Evolutionary conservation across 2,888 invertebrate species (phyloP).

Genomic region (Agelastica alni): DNA sequence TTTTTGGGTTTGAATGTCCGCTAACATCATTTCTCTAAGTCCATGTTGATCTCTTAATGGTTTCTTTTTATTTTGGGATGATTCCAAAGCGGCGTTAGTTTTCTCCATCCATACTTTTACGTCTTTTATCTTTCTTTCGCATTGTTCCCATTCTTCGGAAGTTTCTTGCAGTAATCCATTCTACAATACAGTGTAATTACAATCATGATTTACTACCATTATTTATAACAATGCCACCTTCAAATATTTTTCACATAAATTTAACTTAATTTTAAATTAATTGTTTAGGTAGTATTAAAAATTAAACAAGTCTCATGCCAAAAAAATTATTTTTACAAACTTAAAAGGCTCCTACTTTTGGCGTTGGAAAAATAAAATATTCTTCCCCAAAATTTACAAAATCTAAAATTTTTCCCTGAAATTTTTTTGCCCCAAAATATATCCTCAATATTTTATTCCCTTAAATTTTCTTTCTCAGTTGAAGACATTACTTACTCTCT

Average conservation of each 20-base stretch:
- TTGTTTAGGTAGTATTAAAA: too few relatives aligned
- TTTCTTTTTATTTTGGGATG: conserved; percentile 83
- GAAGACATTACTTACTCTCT: conserved; percentile 69
- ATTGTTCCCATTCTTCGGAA: conserved; percentile 95
- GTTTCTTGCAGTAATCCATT: conserved; percentile 87
- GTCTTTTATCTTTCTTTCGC: conserved; percentile 91
- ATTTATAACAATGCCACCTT: not conserved
- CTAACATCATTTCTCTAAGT: conserved; percentile 81
- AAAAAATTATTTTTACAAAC: too few relatives aligned
- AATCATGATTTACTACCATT: conserved; percentile 8
- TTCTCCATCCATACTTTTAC: conserved; percentile 89
- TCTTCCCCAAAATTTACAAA: too few relatives aligned
- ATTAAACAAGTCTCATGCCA: too few relatives aligned
- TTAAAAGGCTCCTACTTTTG: too few relatives aligned
- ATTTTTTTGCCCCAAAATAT: too few relatives aligned
- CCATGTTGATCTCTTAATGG: conserved; percentile 86
- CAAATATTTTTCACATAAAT: too few relatives aligned
- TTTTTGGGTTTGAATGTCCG: conserved; percentile 86
- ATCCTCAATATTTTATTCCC: too few relatives aligned
- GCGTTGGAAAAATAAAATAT: too few relatives aligned
- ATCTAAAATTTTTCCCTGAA: too few relatives aligned
- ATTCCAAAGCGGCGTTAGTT: conserved; percentile 74
- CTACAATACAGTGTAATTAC: conserved; percentile 65
- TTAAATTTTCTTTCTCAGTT: too few relatives aligned
- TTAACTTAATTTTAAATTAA: too few relatives aligned